Evolutionary conservation across 2,797 vertebrate genomes (phyloP), one percentile per base, ranked within the genome.

Genomic region (Perodicticus potto): DNA sequence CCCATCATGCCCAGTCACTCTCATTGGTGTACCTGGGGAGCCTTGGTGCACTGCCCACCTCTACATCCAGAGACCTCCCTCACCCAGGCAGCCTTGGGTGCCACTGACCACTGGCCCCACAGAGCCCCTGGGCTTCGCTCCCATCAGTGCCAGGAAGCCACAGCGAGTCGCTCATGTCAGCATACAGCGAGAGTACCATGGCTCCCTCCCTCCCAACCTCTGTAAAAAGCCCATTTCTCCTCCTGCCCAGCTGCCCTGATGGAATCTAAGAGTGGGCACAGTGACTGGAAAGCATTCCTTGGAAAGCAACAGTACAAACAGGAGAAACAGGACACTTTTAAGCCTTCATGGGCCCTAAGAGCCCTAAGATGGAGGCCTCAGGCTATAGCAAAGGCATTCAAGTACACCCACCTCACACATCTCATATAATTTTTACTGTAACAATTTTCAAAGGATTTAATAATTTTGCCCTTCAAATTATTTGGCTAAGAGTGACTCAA

Each of bases 401-500:
- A 91, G 74, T 37, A 37, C 1, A 8, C 20, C 53, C 70, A 32
- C 61, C 92, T 95, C 80, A 74, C 43, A 89, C 85, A 89, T 67
- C 45, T 78, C 70, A 45, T 85, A 25, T 86, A 69, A 91, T 55
- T 96, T 96, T 84, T 91, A 89, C 95, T 91, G 78, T 73, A 78
- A 96, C 69, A 94, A 13, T 77, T 95, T 83, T 67, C n/a, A 92
- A 93, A 89, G 63, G 57, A 34, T 87, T 93, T 80, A 89, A 57
- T 89, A 95, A 95, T 82, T 87, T 86, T 88, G 69, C 80, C 85
- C 94, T 96, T 94, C 85, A 94, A 97, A 93, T 88, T 86, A 96
- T 92, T 93, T 97, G 96, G 93, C 96, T 70, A 95, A 95, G 91
- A 94, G 73, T 84, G 96, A 93, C 93, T 82, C 94, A 82, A 88